Percentiles rank a stretch among this genome's conserved stretches.
phyloP scores from a whole-genome alignment of 53 echinoderm and acorn worm genomes.

The Echinometra lucunter region DNA sequence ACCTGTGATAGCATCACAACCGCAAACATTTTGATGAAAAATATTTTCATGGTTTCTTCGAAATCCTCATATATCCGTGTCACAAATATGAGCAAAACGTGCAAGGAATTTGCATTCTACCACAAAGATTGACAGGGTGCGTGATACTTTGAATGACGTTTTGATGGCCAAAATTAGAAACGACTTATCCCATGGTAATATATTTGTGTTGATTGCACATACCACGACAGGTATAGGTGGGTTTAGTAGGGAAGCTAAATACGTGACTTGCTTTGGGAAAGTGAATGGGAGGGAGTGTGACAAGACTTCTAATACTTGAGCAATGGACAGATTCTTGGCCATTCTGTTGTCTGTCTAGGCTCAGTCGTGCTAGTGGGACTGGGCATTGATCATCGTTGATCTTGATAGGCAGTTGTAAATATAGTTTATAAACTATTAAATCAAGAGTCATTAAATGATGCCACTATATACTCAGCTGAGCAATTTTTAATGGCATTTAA shows the following conservation, averaged over 20 bases:
- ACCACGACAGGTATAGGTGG: neutral
- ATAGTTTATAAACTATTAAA: neutral
- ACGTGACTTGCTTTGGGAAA: neutral
- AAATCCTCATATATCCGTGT: neutral
- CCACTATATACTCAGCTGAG: neutral
- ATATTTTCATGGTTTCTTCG: neutral
- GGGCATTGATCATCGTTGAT: no score
- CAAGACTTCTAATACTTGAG: neutral
- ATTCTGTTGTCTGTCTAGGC: no score
- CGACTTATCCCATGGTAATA: constrained; percentile 12
- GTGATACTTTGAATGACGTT: neutral
- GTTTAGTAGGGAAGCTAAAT: neutral
- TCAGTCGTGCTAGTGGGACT: no score
- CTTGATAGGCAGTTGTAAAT: neutral
- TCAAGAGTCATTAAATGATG: neutral
- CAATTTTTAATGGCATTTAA: neutral
- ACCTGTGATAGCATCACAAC: neutral
- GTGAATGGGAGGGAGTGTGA: neutral
- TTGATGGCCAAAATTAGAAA: constrained; percentile 11
- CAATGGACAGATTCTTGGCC: no score
- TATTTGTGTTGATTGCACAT: constrained; percentile 43
- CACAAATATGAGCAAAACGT: neutral
- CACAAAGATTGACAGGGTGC: neutral
- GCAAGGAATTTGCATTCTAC: neutral
- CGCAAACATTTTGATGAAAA: neutral